Evolutionary conservation across 2,888 invertebrate species (phyloP), one percentile per base, ranked within the genome.

Genomic region (Odontocolon sp.): DNA sequence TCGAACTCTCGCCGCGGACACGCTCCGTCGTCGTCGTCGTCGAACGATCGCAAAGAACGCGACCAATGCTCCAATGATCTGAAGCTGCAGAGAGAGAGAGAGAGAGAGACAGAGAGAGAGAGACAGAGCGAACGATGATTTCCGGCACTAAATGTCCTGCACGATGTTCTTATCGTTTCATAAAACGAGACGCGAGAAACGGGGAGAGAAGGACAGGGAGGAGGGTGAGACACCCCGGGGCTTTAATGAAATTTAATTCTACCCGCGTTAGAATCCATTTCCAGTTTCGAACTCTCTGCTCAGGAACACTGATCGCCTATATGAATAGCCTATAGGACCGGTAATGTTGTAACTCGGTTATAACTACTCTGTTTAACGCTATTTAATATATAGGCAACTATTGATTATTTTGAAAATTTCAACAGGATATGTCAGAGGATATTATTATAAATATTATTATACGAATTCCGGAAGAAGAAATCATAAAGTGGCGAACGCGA

Each of bases 381-480:
- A 64, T 52, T 54, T 42, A 36, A 26, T 26, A 50, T 64, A 38
- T 38, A 50, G 9, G 21, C 18, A 14, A 11, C 11, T 6, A 11
- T n/a, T 21, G 33, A 3, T 33, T 36, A 16, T 33, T 14, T 26
- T 16, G 2, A 4, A 9, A 47, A 9, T 3, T 47, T 14, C 9
- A 31, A 47, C 38, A 63, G 56, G 26, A 50, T 56, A 50, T 47
- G 18, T 5, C 3, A 26, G 26, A 23, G 11, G 50, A 57, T 50
- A 64, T 69, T 69, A 33, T 52, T 31, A 16, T 45, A 21, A 18
- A 21, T 45, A 45, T 47, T 47, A 23, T 56, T 36, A 63, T 40
- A 28, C 59, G 11, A 70, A 76, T 47, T 61, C 70, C 76, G 76
- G 76, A 76, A 76, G 76, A 54, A 54, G 57, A 28, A 70, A 66